Base-by-base conservation (phyloP, 2,888 invertebrate genomes). In the Napeogenes inachia region DNA sequence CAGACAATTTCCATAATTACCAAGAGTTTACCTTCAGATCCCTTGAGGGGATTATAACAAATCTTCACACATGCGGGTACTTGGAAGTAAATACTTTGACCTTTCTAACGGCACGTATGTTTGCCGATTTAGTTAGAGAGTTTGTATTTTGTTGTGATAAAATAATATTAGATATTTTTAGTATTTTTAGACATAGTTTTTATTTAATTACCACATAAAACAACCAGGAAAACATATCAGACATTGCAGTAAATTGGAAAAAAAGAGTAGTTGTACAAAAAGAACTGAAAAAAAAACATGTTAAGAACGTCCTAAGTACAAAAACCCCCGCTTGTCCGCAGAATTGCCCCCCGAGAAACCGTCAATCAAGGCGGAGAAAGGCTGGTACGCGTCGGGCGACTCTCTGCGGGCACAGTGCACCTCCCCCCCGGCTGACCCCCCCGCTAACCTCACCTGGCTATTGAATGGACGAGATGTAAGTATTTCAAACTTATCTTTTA, bases 381-480 rank as follows among this genome's bases (percentile, higher is more conserved):
- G 94, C 53, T 94, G 95, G 79, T 94, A 96, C 76, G 94, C 95
- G 68, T 93, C 94, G 4, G 96, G 95, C 6, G 95, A 96, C 80
- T 92, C 92, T n/a, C 88, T 96, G 61, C 89, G 92, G 65, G 96
- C 96, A 61, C 96, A 96, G 80, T 96, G 96, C 81, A 93, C 94
- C 32, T 94, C 95, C 2, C 93, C 94, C 6, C 94, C 94, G 0
- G 95, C 96, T 13, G 93, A 93, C 70, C 96, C 96, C 0, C 93
- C 93, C 21, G 95, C 94, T 33, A 92, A 93, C 72, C 91, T 96
- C 65, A 94, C 93, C 71, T 95, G 96, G 90, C 91, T 94, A 69
- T 92, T 96, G 66, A 96, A 96, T 84, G 95, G 95, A 79, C 91
- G 93, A 79, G 93, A 93, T 87, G 96, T 96, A 85, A 94, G 95